These are phyloP conservation scores for Thunnus thynnus DNA, from an alignment of 2,113 vertebrate species.

Conservation along the genomic window DNA sequence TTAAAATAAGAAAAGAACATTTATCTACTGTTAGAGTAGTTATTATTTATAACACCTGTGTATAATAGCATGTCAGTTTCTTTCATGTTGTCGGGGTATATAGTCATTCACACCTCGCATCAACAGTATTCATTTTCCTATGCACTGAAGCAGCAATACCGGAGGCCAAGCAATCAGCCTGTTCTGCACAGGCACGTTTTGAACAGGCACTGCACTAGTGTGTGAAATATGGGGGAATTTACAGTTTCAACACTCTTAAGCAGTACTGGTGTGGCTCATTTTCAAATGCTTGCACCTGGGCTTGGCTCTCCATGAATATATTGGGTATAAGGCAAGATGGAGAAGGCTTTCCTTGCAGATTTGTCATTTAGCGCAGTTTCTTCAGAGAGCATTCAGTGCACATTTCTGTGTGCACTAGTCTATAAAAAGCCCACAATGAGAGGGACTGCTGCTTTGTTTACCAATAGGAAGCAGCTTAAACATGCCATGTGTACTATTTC, in stretches of 20 bases:
- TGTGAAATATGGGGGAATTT: neutral
- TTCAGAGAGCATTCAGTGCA: neutral
- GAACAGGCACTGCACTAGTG: too few relatives aligned
- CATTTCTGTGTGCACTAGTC: conserved; percentile 31
- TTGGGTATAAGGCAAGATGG: neutral
- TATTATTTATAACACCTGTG: too few relatives aligned
- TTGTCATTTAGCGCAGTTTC: neutral
- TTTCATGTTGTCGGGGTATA: too few relatives aligned
- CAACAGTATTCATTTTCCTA: too few relatives aligned
- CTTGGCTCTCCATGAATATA: neutral
- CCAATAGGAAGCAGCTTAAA: conserved; percentile 37
- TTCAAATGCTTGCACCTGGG: neutral
- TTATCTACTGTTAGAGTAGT: too few relatives aligned
- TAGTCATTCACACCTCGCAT: too few relatives aligned
- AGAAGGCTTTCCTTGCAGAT: neutral
- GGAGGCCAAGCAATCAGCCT: too few relatives aligned
- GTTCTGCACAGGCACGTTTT: too few relatives aligned
- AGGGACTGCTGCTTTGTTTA: conserved; percentile 57
- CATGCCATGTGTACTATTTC: conserved; percentile 25
- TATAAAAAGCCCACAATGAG: conserved; percentile 50
- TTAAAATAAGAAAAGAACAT: too few relatives aligned
- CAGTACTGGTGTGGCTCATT: neutral
- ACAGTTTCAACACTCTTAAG: neutral
- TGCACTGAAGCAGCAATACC: too few relatives aligned
- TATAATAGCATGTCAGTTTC: too few relatives aligned